These are phyloP conservation scores for Matsumyia berberina DNA, from an alignment of 2,888 invertebrate species.

Conservation along the genomic window DNA sequence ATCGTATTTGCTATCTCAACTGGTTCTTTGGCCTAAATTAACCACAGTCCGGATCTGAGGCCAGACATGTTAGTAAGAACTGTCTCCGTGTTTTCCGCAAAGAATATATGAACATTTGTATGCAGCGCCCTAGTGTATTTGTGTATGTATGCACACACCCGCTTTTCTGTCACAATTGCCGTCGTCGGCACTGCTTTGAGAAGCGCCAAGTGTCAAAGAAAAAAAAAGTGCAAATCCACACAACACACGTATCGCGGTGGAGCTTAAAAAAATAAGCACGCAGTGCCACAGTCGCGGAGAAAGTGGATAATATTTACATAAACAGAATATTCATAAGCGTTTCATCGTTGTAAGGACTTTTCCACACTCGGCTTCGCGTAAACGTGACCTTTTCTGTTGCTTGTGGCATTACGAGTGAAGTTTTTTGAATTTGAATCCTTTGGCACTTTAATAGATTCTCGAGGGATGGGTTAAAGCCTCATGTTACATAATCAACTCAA, in stretches of 20 bases:
- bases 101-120: too few species aligned
- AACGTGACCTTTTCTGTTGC: conserved; percentile 37
- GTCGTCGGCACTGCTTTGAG: neutral
- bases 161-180: neutral
- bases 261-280: neutral
- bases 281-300: conserved; percentile 2
- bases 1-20: too few species aligned
- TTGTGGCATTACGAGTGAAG: neutral
- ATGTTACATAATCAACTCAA: too few species aligned
- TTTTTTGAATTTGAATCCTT: neutral
- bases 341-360: conserved; percentile 31
- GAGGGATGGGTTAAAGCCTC: neutral
- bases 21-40: neutral
- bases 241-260: conserved; percentile 29
- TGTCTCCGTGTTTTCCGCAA: too few species aligned
- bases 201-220: conserved; percentile 8
- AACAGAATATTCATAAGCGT: conserved; percentile 27
- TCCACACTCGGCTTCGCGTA: neutral
- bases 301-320: conserved; percentile 32
- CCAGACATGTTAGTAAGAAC: neutral
- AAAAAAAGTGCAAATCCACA: conserved; percentile 17
- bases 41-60: neutral
- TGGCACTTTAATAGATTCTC: neutral
- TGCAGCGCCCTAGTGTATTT: neutral
- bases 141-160: neutral